phyloP scores from a whole-genome alignment of 2,797 vertebrate genomes.

The Netta rufina region DNA sequence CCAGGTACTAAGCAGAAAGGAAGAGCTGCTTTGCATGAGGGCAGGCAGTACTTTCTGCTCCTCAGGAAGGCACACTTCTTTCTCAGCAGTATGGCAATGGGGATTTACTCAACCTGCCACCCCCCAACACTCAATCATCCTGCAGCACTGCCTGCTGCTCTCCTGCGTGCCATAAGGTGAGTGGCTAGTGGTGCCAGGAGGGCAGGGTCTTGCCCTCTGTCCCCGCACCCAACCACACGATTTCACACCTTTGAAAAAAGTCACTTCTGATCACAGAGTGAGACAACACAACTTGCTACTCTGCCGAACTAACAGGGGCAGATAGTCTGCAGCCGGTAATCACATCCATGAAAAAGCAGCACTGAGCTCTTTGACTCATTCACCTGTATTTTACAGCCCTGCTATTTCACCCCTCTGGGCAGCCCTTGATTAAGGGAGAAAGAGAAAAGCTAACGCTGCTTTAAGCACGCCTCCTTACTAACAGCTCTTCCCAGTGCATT shows the following conservation, averaged over 20 bases:
- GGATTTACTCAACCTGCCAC: neutral
- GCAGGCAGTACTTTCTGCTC: neutral
- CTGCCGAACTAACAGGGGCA: neutral
- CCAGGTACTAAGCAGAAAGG: neutral
- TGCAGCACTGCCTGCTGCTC: neutral
- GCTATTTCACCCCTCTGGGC: neutral
- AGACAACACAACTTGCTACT: neutral
- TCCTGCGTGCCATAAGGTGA: neutral
- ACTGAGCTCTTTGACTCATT: neutral
- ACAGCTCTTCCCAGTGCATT: neutral
- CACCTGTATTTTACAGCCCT: neutral
- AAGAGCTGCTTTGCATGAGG: neutral
- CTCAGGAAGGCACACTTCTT: neutral
- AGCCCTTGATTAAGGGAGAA: neutral
- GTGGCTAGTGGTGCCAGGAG: neutral
- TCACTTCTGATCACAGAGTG: neutral
- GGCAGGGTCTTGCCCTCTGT: neutral
- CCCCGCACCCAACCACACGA: neutral
- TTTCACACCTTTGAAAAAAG: neutral
- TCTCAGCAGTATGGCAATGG: neutral
- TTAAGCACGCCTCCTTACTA: neutral
- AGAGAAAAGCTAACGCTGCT: neutral
- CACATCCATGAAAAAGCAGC: neutral
- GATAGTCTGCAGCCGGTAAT: neutral
- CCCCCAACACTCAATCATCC: neutral